Percentiles rank a stretch among this genome's conserved stretches.
Evolutionary conservation across 2,113 vertebrate species (phyloP).

Genomic region (Stomatorhinus ivindoensis): DNA sequence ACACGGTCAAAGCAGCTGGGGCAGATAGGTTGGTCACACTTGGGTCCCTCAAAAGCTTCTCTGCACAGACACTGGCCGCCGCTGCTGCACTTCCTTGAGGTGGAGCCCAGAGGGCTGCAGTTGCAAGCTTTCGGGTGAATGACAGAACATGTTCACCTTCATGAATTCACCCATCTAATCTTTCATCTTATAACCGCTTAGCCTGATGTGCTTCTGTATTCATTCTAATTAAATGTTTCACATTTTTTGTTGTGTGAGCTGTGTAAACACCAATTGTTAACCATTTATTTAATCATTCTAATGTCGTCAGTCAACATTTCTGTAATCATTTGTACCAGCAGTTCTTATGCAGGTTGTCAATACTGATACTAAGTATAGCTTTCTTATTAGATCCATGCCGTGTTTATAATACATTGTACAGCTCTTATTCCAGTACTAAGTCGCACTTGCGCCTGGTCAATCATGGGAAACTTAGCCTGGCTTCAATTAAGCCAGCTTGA

Average conservation of each 20-base stretch:
- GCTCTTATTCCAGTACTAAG: not conserved
- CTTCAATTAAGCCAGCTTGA: not conserved
- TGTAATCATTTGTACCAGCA: not conserved
- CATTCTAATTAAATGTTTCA: not conserved
- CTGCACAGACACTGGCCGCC: constrained; percentile 75
- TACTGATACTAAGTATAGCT: not conserved
- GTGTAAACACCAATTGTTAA: not conserved
- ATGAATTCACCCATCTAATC: not conserved
- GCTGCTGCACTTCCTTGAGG: constrained; percentile 55
- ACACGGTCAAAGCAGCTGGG: constrained; percentile 76
- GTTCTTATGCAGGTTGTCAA: not conserved
- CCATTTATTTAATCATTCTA: not conserved
- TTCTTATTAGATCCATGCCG: not conserved
- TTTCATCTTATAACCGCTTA: not conserved
- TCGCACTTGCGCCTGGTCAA: not conserved
- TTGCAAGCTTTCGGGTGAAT: constrained; percentile 62
- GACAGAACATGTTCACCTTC: not conserved
- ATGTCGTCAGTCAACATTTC: not conserved
- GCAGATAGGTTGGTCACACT: constrained; percentile 65
- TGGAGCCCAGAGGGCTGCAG: constrained; percentile 59
- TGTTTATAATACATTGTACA: not conserved
- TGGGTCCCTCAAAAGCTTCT: constrained; percentile 67
- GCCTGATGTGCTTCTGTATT: too few species aligned
- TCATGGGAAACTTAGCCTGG: not conserved
- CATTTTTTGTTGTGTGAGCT: not conserved